phyloP scores from a whole-genome alignment of 2,797 vertebrate genomes.

The Mormyrus hasselquistii region DNA sequence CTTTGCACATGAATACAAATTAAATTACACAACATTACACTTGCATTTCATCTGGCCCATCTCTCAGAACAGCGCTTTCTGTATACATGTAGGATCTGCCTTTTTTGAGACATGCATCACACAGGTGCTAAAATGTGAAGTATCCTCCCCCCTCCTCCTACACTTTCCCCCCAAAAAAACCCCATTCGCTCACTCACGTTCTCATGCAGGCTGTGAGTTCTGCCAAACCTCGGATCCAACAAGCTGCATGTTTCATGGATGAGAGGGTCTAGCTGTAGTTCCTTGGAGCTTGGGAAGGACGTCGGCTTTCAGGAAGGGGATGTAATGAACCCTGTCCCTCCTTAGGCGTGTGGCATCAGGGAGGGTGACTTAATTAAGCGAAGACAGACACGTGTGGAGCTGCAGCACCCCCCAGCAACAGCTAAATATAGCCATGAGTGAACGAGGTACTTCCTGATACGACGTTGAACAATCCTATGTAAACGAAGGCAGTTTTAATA shows the following conservation, averaged over 20 bases:
- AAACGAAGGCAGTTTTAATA: neutral
- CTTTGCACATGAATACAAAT: slow-evolving; percentile 15
- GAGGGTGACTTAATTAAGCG: neutral
- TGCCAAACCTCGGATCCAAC: neutral
- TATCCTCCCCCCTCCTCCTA: neutral
- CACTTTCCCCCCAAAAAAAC: neutral
- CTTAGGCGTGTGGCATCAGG: too few relatives aligned
- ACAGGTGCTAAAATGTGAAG: neutral
- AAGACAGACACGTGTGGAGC: neutral
- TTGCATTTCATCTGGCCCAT: neutral
- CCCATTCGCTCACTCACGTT: neutral
- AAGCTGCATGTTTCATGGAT: neutral
- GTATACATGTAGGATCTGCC: neutral
- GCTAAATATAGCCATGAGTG: neutral
- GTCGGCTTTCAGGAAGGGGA: neutral
- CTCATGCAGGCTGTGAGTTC: neutral
- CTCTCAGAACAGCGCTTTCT: neutral
- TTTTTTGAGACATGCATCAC: neutral
- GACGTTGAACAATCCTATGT: neutral
- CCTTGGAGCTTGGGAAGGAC: neutral
- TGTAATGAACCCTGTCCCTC: neutral
- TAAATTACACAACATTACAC: slow-evolving; percentile 13
- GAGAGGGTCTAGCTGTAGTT: neutral
- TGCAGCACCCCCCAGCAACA: neutral
- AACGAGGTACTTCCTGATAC: neutral